A percentile compares a stretch with the other conserved stretches of the same genome.
phyloP scores from a whole-genome alignment of 1,140 invertebrate genomes.

The Eumaeus atala region DNA sequence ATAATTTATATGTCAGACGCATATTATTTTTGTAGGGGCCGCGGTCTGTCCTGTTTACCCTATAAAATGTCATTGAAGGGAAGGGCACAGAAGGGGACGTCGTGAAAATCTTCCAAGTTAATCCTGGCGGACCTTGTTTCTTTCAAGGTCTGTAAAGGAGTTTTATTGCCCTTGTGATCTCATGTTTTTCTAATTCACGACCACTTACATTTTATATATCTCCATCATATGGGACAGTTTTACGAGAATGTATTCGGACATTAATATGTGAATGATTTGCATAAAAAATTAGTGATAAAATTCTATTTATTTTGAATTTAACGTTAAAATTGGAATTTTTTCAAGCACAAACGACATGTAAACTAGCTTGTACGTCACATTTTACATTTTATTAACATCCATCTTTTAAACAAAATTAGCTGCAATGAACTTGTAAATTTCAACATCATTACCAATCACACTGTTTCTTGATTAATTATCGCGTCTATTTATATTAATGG shows the following conservation, averaged over 20 bases:
- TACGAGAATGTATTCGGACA: background rate
- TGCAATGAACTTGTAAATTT: background rate
- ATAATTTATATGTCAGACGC: constrained; percentile 59
- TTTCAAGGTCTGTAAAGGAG: constrained; percentile 13
- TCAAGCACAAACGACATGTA: too few relatives aligned
- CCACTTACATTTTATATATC: constrained; percentile 8
- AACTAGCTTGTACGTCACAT: too few relatives aligned
- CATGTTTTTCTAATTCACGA: constrained; percentile 8
- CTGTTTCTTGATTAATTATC: constrained; percentile 4
- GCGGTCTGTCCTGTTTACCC: constrained; percentile 41
- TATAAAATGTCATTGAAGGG: constrained; percentile 43
- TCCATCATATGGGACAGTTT: constrained; percentile 2
- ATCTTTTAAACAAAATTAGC: too few relatives aligned
- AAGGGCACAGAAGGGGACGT: constrained; percentile 29
- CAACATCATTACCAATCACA: background rate
- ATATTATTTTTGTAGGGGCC: constrained; percentile 60
- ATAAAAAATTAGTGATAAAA: too few relatives aligned
- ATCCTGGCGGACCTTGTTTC: constrained; percentile 4
- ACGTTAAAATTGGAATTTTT: too few relatives aligned
- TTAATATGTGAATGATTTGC: too few relatives aligned
- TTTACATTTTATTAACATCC: too few relatives aligned
- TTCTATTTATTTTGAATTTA: too few relatives aligned
- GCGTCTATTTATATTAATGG: constrained; percentile 6
- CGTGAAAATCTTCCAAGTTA: constrained; percentile 27
- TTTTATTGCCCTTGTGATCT: constrained; percentile 10